A percentile compares a stretch with the other conserved stretches of the same genome.
phyloP scores from a whole-genome alignment of 2,888 invertebrate genomes.

The Melinaea menophilus region DNA sequence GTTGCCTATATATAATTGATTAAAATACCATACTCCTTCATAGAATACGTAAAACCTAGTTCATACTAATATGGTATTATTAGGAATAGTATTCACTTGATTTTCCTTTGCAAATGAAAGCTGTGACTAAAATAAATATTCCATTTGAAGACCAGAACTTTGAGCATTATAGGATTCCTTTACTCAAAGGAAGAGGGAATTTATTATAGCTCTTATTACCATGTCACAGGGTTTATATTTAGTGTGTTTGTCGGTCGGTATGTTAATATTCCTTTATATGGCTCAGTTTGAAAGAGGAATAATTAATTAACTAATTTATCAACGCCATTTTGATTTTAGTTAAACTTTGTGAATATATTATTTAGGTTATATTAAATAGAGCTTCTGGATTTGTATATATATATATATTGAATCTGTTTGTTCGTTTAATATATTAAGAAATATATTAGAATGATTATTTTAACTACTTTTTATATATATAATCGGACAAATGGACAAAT shows the following conservation, averaged over 20 bases:
- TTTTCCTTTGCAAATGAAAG: too few species aligned
- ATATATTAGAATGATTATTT: neutral
- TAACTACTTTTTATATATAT: too few species aligned
- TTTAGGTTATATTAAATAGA: conserved; percentile 8
- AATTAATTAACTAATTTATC: conserved; percentile 37
- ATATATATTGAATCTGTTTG: neutral
- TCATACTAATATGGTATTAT: too few species aligned
- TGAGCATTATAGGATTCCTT: neutral
- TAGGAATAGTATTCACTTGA: too few species aligned
- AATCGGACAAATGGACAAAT: too few species aligned
- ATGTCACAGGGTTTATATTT: neutral
- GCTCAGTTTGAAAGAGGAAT: conserved; percentile 29
- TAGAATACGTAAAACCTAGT: too few species aligned
- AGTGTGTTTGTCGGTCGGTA: conserved; percentile 2
- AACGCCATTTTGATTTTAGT: conserved; percentile 31
- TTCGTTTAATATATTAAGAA: neutral
- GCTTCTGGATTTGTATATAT: neutral
- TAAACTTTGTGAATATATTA: conserved; percentile 22
- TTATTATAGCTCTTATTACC: conserved; percentile 3
- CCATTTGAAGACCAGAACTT: neutral
- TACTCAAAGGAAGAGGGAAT: neutral
- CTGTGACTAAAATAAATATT: neutral
- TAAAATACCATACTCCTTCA: too few species aligned
- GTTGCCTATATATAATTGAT: too few species aligned
- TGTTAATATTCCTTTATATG: conserved; percentile 16